phyloP scores from a whole-genome alignment of 2,797 vertebrate species.

The Chiroxiphia lanceolata region DNA sequence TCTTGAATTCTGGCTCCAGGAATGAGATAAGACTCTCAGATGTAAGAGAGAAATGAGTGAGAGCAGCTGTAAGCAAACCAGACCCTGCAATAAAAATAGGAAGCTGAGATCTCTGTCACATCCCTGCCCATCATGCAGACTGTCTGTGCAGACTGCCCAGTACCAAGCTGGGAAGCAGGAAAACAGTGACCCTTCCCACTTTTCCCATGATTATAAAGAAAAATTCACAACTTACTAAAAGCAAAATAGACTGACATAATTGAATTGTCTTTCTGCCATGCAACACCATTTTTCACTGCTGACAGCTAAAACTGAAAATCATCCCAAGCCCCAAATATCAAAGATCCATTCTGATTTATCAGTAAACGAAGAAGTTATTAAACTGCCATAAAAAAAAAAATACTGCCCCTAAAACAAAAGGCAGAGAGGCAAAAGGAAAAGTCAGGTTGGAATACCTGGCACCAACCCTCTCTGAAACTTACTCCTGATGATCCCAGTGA shows the following conservation, averaged over 20 bases:
- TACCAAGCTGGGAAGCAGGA: rapidly evolving
- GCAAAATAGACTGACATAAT: not conserved
- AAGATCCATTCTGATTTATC: not conserved
- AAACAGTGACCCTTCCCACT: not conserved
- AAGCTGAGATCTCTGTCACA: not conserved
- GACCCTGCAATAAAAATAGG: not conserved
- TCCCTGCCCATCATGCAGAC: not conserved
- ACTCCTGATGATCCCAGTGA: not conserved
- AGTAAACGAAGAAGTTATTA: not conserved
- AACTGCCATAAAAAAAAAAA: not conserved
- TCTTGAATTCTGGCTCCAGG: not conserved
- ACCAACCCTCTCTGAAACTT: not conserved
- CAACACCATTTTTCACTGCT: not conserved
- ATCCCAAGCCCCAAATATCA: not conserved
- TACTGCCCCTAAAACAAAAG: not conserved
- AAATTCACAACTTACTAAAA: not conserved
- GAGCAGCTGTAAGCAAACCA: not conserved
- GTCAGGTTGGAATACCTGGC: not conserved
- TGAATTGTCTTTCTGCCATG: not conserved
- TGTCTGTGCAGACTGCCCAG: rapidly evolving
- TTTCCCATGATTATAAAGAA: not conserved
- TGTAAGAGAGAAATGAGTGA: not conserved
- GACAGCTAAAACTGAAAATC: not conserved
- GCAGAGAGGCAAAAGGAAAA: not conserved
- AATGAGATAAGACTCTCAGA: not conserved